phyloP scores from a whole-genome alignment of 2,113 vertebrate species.

The Perca flavescens region DNA sequence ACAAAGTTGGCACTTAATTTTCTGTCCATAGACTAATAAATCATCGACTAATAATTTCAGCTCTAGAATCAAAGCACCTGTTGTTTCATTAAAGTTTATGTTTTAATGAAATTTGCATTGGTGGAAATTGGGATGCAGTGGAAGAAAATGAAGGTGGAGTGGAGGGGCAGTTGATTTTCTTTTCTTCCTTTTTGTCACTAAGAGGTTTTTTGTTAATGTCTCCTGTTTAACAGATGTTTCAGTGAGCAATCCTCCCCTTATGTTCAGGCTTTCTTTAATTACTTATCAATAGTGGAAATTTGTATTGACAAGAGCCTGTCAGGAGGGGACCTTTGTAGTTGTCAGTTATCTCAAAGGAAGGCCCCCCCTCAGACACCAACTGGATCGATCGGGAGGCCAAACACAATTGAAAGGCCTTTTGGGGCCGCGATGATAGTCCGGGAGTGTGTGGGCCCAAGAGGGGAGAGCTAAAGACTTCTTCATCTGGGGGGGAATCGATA shows the following conservation, averaged over 20 bases:
- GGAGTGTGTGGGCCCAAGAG: conserved; percentile 70
- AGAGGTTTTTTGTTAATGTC: conserved; percentile 74
- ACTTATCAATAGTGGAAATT: conserved; percentile 88
- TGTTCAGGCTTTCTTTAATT: conserved; percentile 79
- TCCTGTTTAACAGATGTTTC: conserved; percentile 86
- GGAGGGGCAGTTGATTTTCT: conserved; percentile 15
- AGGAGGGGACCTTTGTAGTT: conserved; percentile 84
- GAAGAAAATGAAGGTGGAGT: neutral
- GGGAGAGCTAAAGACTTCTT: conserved; percentile 77
- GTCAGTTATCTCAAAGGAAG: conserved; percentile 84
- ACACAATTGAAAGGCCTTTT: conserved; percentile 76
- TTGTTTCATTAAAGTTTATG: neutral
- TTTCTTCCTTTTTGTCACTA: conserved; percentile 33
- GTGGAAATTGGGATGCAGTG: conserved; percentile 8
- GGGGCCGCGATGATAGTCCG: conserved; percentile 54
- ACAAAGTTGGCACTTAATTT: neutral
- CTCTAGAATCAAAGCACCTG: neutral
- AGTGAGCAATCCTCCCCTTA: conserved; percentile 52
- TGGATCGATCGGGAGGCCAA: conserved; percentile 79
- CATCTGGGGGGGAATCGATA: conserved; percentile 77
- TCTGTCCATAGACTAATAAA: too few relatives aligned
- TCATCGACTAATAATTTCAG: too few relatives aligned
- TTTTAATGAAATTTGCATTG: neutral
- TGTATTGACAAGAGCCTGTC: conserved; percentile 87
- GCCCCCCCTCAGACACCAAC: conserved; percentile 72